Evolutionary conservation across 2,113 vertebrate genomes (phyloP), one percentile per base, ranked within the genome.

Genomic region (Megatriorchis doriae): DNA sequence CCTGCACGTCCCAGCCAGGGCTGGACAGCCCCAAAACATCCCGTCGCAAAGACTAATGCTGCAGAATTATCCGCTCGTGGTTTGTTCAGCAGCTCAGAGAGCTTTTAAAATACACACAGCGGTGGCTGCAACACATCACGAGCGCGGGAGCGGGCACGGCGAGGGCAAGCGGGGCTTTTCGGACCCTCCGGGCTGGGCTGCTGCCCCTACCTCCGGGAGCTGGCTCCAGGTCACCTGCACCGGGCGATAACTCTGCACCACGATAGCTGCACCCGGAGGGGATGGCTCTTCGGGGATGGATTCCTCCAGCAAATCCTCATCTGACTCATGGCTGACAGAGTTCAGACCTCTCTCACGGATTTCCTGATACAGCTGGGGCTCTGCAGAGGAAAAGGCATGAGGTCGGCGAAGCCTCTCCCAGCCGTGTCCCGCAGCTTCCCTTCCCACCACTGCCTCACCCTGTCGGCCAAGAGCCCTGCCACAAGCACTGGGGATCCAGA

Each of bases 171-270:
- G 26, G 52, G 52, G 26, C 15, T 25, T 53, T 27, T 53, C 6
- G 9, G 52, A 53, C 52, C 52, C 52, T 29, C 52, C 52, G 27
- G 26, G 52, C 26, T 53, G 52, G 9, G 52, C 52, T 16, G 52
- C 26, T 16, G 52, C 52, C 26, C 52, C 52, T 53, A 99, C 99
- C 99, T 99, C 98, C 0, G 98, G 99, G 26, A 99, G 98, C 94
- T 99, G 99, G 97, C 99, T 99, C 99, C 99, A 99, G 81, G 99
- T 99, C 52, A 99, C 91, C 84, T 99, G 99, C 0, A 96, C 97
- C 0, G 98, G 99, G 48, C 98, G 98, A 93, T 99, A 99, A 97
- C 80, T 99, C 97, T 98, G 98, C 87, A 99, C 99, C 96, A 99
- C 98, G 2, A 99, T 99, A 42, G 94, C 53, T 10, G 98, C 29